Evolutionary conservation across 2,113 vertebrate genomes (phyloP).

Genomic region (Tragelaphus scriptus): DNA sequence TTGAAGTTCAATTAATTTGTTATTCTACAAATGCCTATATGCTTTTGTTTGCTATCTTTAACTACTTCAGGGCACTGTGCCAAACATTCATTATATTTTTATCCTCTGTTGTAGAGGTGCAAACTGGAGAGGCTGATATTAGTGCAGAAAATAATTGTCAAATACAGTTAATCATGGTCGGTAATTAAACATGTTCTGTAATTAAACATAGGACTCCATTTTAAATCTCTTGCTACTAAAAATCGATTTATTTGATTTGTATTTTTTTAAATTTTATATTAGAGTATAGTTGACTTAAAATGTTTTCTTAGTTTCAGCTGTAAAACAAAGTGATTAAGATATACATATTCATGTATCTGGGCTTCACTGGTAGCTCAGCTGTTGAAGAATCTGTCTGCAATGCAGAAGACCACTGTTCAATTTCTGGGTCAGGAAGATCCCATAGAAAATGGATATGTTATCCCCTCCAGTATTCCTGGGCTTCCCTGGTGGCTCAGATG

Average conservation of each 20-base stretch:
- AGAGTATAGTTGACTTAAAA: not conserved
- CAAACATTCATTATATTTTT: constrained; percentile 58
- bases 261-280: not conserved
- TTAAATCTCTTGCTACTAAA: constrained; percentile 9
- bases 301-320: not conserved
- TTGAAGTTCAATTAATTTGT: constrained; percentile 42
- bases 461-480: not conserved
- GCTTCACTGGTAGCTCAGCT: not conserved
- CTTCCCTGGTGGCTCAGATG: not conserved
- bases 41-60: constrained; percentile 31
- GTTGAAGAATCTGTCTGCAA: not conserved
- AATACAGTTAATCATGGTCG: not conserved
- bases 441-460: no score
- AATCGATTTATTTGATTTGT: not conserved
- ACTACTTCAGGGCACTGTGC: not conserved
- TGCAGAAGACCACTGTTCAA: not conserved
- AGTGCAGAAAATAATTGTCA: not conserved
- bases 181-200: not conserved
- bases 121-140: not conserved
- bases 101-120: constrained; percentile 7
- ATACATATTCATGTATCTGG: not conserved
- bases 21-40: not conserved
- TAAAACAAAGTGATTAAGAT: not conserved
- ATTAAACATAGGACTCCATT: not conserved
- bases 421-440: not conserved